These are phyloP conservation scores for Pristionchus japonicus DNA, from an alignment of 2,888 invertebrate genomes.

Conservation along the genomic window DNA sequence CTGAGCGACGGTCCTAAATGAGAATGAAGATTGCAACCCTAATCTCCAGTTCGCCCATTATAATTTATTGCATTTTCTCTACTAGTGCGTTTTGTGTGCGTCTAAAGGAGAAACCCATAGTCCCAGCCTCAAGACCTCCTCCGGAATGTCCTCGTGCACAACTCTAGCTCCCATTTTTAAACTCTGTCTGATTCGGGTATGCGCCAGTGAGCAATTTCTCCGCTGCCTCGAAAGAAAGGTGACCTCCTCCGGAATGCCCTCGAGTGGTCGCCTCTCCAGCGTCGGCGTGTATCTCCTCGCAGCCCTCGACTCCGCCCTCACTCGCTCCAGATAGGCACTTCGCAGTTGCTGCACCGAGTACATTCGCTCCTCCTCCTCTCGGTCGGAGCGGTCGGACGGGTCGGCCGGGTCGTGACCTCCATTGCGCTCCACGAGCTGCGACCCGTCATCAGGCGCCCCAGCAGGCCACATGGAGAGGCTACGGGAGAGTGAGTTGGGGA, in stretches of 20 bases:
- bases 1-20: slow-evolving; percentile 59
- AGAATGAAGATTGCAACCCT: neutral
- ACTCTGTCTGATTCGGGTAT: neutral
- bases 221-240: neutral
- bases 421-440: neutral
- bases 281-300: slow-evolving; percentile 46
- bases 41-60: too few species aligned
- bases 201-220: neutral
- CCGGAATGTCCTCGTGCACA: neutral
- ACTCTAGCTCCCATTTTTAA: neutral
- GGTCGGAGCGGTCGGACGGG: neutral
- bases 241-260: slow-evolving; percentile 48
- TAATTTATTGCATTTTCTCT: too few species aligned
- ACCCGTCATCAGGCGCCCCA: neutral
- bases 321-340: slow-evolving; percentile 58
- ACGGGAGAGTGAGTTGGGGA: too few species aligned
- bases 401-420: neutral
- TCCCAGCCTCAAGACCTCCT: too few species aligned
- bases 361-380: slow-evolving; percentile 27
- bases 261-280: slow-evolving; percentile 1
- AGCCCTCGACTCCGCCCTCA: slow-evolving; percentile 46
- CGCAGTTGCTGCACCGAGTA: slow-evolving; percentile 59
- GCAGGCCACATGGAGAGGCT: neutral
- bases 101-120: too few species aligned
- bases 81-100: too few species aligned